Conservation (phyloP, 2,888 invertebrate species). For the Rutpela maculata region DNA sequence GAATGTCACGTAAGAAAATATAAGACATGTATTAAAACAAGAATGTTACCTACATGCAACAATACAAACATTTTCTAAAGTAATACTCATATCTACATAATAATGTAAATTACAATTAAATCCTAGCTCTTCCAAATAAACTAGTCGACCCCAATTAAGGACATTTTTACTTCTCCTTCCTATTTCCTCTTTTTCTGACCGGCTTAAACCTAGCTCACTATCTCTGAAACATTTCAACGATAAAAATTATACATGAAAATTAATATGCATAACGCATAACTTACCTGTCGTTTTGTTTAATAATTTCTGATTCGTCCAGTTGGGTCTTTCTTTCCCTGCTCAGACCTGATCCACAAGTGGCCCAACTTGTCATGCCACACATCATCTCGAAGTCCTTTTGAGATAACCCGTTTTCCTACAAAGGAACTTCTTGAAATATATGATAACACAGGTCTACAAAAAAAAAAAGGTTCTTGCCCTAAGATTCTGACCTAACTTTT, state of each 20-base stretch:
- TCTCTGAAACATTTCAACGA: constrained; percentile 59
- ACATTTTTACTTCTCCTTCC: constrained; percentile 86
- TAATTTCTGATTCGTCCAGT: constrained; percentile 30
- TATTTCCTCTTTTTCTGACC: constrained; percentile 77
- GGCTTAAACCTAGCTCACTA: constrained; percentile 68
- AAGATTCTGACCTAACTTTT: no score
- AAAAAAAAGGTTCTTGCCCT: no score
- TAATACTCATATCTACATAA: constrained; percentile 80
- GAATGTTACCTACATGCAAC: constrained; percentile 75
- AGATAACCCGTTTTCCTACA: constrained; percentile 77
- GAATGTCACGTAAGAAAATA: background rate
- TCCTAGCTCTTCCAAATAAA: constrained; percentile 77
- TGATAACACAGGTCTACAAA: no score
- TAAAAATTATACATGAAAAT: background rate
- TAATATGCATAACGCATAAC: background rate
- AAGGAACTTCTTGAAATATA: constrained; percentile 35
- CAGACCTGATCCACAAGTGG: constrained; percentile 85
- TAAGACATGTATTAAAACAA: background rate
- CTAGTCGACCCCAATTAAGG: constrained; percentile 85
- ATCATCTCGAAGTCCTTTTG: constrained; percentile 84
- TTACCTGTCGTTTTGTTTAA: constrained; percentile 47
- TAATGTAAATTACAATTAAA: constrained; percentile 79
- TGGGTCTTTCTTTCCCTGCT: constrained; percentile 74
- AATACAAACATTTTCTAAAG: constrained; percentile 88
- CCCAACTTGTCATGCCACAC: constrained; percentile 92